A percentile compares a stretch with the other conserved stretches of the same genome.
Evolutionary conservation across 2,888 invertebrate genomes (phyloP).

Genomic region (Euplagia quadripunctaria): DNA sequence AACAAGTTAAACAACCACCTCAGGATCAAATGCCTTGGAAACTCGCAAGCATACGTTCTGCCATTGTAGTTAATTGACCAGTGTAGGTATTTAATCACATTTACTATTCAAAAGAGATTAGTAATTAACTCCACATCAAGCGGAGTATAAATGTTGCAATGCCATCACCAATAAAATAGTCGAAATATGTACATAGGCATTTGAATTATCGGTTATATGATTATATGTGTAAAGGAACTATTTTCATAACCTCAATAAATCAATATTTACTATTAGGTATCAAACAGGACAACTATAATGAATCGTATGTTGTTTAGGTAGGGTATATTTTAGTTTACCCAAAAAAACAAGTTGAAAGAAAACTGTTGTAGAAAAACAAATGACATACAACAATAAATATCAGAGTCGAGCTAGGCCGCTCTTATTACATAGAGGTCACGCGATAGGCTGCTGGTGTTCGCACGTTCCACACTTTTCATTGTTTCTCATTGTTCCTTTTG

Average conservation of each 20-base stretch:
- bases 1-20: no score
- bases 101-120: no score
- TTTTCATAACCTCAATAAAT: neutral
- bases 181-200: no score
- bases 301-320: neutral
- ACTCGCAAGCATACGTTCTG: no score
- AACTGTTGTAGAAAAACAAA: constrained; percentile 30
- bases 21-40: no score
- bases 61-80: no score
- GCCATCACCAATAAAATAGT: no score
- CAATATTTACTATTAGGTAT: neutral
- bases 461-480: constrained; percentile 56
- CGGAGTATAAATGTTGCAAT: neutral
- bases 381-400: constrained; percentile 43
- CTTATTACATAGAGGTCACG: constrained; percentile 53
- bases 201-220: neutral
- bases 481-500: constrained; percentile 57
- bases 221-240: neutral
- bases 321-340: neutral
- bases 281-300: neutral
- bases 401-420: constrained; percentile 27
- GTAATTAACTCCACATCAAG: neutral
- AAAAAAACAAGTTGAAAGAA: neutral
- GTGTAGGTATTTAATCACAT: no score
- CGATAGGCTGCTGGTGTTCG: constrained; percentile 47